Base-by-base conservation (phyloP, 2,797 vertebrate genomes). In the Picus viridis region DNA sequence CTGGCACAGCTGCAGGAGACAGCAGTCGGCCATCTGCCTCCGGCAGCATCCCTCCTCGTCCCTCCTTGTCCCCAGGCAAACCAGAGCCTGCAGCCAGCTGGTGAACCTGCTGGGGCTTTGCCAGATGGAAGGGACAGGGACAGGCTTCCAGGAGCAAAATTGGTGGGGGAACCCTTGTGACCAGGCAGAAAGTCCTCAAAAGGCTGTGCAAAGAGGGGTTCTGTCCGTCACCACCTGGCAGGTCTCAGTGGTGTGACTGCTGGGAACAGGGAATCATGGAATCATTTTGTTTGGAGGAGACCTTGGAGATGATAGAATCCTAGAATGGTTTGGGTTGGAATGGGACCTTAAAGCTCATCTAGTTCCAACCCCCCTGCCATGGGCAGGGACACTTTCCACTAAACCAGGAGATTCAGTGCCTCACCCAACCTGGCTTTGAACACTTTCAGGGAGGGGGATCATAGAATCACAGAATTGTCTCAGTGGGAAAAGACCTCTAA, bases 131-230 rank as follows among this genome's bases (percentile, higher is more conserved):
- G 10, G 18, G 8, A 34, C 3, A 16, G 27, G 9, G 8, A 34
- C 3, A 16, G 27, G 9, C 12, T 91, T 41, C 3, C 6, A n/a
- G 47, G 30, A 10, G 54, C 72, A 62, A 72, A n/a, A 29, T 0
- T 5, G 11, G 9, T 16, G 22, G 62, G 7, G 4, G n/a, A 12
- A 11, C 26, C 41, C 16, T 16, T 12, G 8, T 30, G 43, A 77
- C 3, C 23, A 22, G 11, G 32, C 5, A 71, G 24, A 45, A 70
- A 16, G 1, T 24, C 29, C 61, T 9, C 0, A 0, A 19, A 34
- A 67, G 22, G 41, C 41, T 67, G 59, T 1, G 0, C 26, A 41
- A 49, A 34, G 49, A 74, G 17, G 15, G 14, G 3, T 80, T 41
- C 23, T 15, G 26, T 16, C 12, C n/a, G 17, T 59, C 51, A 41